Evolutionary conservation across 2,797 vertebrate genomes (phyloP), one percentile per base, ranked within the genome.

Genomic region (Hippoglossus hippoglossus): DNA sequence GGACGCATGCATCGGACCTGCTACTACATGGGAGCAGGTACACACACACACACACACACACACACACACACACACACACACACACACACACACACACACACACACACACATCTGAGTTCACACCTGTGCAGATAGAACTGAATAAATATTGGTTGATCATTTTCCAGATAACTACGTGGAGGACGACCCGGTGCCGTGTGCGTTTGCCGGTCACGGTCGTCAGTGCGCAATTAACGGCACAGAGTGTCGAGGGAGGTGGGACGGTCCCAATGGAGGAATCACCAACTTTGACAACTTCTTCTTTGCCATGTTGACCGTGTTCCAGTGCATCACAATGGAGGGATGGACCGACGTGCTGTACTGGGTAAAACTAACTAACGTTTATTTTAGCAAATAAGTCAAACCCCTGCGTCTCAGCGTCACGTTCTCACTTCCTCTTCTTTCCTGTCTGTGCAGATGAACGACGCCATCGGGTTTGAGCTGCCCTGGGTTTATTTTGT

Each of bases 211-310:
- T 86, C 96, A 97, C 1, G 98, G 98, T 22, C 96, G 98, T 51
- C 95, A 96, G 90, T 99, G 98, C 72, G 50, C 66, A 2, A 54
- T 94, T 46, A 99, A 99, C 1, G 96, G 96, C 75, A 93, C 98
- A 0, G 96, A 96, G 89, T 99, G 98, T 89, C 93, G 94, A 55
- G 96, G 96, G 1, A 93, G 93, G 81, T 99, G 98, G 98, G 95
- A 95, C 11, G 98, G 98, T 28, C 98, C 98, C 0, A 99, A 99
- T 0, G 97, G 96, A 55, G 98, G 98, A 83, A 99, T 99, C 87
- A 99, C 98, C 82, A 99, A 99, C 93, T 99, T 99, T 0, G 98
- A 99, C 91, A 99, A 99, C 90, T 99, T 99, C 93, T 98, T 97
- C 83, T 99, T 99, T 67, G 98, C 98, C 59, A 99, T 99, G 98